A percentile compares a stretch with the other conserved stretches of the same genome.
These are phyloP conservation scores for Malurus splendens DNA, from an alignment of 2,797 vertebrate genomes.

Conservation along the genomic window DNA sequence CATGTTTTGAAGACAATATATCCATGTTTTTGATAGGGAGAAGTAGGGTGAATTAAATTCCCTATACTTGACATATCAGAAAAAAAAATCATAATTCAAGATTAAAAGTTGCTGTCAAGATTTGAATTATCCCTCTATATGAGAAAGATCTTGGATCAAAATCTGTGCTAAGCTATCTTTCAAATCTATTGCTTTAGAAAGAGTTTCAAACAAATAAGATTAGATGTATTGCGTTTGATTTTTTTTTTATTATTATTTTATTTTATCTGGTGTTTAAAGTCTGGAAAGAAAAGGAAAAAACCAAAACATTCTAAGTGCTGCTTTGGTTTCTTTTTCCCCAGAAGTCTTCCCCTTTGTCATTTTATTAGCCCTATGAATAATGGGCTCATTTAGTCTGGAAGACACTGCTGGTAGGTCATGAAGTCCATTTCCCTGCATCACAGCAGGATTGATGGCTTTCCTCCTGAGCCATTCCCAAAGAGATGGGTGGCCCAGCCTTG, in stretches of 20 bases:
- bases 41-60: background rate
- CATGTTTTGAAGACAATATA: background rate
- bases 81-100: background rate
- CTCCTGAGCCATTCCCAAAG: background rate
- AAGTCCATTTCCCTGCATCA: background rate
- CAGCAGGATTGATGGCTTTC: conserved; percentile 18
- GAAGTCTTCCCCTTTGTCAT: background rate
- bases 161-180: background rate
- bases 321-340: background rate
- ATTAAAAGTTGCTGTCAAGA: background rate
- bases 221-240: background rate
- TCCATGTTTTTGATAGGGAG: background rate
- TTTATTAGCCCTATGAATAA: conserved; percentile 42
- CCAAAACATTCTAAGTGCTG: background rate
- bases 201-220: background rate
- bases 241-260: background rate
- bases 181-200: background rate
- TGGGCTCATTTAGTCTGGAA: conserved; percentile 20
- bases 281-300: background rate
- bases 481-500: conserved; percentile 21
- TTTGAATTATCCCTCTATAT: background rate
- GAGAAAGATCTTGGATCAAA: background rate
- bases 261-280: background rate
- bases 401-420: background rate
- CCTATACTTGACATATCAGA: background rate